phyloP scores from a whole-genome alignment of 2,797 vertebrate genomes.

The Nannoperca australis region DNA sequence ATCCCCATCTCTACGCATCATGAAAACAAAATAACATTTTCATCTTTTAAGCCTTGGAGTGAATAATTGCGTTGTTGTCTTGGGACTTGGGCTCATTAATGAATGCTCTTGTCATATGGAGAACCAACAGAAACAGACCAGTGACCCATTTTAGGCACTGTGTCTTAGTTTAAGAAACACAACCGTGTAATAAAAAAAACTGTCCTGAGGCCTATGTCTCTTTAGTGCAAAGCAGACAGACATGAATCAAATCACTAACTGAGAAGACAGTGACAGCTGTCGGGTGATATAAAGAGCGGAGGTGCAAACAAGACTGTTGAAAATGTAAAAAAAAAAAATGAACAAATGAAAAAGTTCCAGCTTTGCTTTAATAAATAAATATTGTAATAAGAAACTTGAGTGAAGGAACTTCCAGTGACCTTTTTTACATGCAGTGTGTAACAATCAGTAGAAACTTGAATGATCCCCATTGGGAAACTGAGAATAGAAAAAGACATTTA shows the following conservation, averaged over 20 bases:
- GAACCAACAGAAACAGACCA: conserved; percentile 18
- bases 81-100: conserved; percentile 30
- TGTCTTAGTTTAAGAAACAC: conserved; percentile 4
- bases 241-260: conserved; percentile 31
- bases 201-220: conserved; percentile 7
- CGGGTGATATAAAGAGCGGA: conserved; percentile 4
- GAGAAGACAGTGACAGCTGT: conserved; percentile 51
- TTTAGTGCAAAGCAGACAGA: conserved; percentile 25
- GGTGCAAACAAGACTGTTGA: conserved; percentile 19
- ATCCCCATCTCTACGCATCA: not conserved
- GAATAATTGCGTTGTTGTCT: conserved; percentile 25
- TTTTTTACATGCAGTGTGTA: not conserved
- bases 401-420: not conserved
- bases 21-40: conserved; percentile 10
- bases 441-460: conserved; percentile 7
- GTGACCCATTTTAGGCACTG: conserved; percentile 17
- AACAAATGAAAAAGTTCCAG: not conserved
- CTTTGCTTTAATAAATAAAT: not conserved
- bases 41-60: conserved; percentile 14
- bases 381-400: not conserved
- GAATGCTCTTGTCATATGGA: conserved; percentile 2
- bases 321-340: not conserved
- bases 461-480: not conserved
- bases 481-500: conserved; percentile 2
- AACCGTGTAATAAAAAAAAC: not conserved